phyloP scores from a whole-genome alignment of 2,888 invertebrate genomes.

The Hololepta plana region DNA sequence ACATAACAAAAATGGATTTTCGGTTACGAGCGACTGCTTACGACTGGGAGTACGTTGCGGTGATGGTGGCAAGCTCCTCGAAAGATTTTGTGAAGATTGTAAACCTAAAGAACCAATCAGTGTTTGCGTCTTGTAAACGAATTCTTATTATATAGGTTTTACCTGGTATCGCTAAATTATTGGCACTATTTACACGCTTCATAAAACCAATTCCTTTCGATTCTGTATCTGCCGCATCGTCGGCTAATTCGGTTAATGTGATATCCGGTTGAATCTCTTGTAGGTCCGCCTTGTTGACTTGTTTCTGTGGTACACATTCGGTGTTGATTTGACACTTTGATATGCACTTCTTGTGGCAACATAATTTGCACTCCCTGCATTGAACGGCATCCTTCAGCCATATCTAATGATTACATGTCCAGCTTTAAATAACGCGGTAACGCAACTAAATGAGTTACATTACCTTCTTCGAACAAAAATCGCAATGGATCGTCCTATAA shows the following conservation, averaged over 20 bases:
- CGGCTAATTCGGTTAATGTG: constrained; percentile 26
- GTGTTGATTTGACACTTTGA: constrained; percentile 63
- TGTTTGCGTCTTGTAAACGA: background rate
- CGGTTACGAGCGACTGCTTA: constrained; percentile 42
- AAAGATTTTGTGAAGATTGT: constrained; percentile 21
- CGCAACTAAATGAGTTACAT: constrained; percentile 24
- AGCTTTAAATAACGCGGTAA: background rate
- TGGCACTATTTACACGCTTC: constrained; percentile 53
- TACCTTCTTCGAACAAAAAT: constrained; percentile 87
- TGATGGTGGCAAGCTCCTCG: constrained; percentile 55
- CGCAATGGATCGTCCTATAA: constrained; percentile 75
- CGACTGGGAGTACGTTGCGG: constrained; percentile 56
- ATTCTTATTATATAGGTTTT: constrained; percentile 13
- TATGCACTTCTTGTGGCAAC: constrained; percentile 92
- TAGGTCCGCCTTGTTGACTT: background rate
- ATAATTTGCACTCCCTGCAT: constrained; percentile 74
- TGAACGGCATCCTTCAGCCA: constrained; percentile 94
- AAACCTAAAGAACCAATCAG: constrained; percentile 21
- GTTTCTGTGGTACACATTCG: constrained; percentile 29
- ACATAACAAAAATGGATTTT: constrained; percentile 41
- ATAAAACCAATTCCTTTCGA: constrained; percentile 27
- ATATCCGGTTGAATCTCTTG: constrained; percentile 26
- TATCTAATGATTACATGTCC: constrained; percentile 59
- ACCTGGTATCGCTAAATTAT: constrained; percentile 46
- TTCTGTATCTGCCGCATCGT: constrained; percentile 24